phyloP scores from a whole-genome alignment of 2,888 invertebrate genomes.

The Stratiomys singularior region DNA sequence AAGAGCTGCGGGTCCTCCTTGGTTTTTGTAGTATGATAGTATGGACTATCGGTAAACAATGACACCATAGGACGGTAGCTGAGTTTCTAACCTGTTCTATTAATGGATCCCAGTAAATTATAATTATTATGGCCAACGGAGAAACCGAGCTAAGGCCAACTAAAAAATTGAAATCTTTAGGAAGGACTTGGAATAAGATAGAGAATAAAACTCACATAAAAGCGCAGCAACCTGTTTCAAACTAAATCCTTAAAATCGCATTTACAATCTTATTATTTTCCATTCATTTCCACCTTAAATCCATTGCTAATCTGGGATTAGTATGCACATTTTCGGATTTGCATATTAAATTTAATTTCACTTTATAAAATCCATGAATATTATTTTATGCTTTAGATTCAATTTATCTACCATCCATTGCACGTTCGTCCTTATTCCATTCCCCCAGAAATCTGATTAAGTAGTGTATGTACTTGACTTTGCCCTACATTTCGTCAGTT shows the following conservation, averaged over 20 bases:
- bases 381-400: conserved; percentile 30
- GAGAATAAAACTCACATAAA: too few relatives aligned
- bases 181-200: too few relatives aligned
- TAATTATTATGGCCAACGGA: too few relatives aligned
- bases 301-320: conserved; percentile 24
- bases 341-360: conserved; percentile 44
- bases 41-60: too few relatives aligned
- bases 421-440: neutral
- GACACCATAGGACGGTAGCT: too few relatives aligned
- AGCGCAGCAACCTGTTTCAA: neutral
- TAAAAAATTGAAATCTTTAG: too few relatives aligned
- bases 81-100: too few relatives aligned
- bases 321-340: conserved; percentile 27
- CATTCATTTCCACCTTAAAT: conserved; percentile 36
- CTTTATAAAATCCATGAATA: conserved; percentile 32
- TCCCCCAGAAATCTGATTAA: conserved; percentile 37
- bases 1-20: too few relatives aligned
- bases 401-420: neutral
- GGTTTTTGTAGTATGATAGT: too few relatives aligned
- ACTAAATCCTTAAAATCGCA: neutral
- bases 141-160: too few relatives aligned
- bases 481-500: neutral
- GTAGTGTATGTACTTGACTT: conserved; percentile 15
- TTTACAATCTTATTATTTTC: neutral
- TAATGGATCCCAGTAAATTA: too few relatives aligned